Evolutionary conservation across 2,113 vertebrate genomes (phyloP).

Genomic region (Alectura lathami): DNA sequence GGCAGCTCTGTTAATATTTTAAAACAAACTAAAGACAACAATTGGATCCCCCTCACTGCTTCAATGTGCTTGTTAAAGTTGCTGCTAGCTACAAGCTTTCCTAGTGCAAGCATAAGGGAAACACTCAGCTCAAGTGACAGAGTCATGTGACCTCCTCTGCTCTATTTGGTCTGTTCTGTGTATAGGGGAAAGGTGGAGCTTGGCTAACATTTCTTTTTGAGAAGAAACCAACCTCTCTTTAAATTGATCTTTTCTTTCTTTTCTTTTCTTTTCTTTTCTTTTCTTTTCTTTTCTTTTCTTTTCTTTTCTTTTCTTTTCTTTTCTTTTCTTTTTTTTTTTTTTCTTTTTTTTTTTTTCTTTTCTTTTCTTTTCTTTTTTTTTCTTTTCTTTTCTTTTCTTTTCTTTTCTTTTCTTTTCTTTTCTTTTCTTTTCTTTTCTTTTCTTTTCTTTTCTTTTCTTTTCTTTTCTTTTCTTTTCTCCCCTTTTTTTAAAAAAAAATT

Average conservation of each 20-base stretch:
- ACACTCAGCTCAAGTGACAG: background rate
- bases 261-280: no score
- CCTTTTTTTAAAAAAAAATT: no score
- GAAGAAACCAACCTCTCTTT: constrained; percentile 28
- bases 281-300: no score
- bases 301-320: no score
- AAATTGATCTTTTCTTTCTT: constrained; percentile 49
- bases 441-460: no score
- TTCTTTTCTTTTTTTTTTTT: no score
- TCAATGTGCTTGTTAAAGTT: background rate
- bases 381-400: no score
- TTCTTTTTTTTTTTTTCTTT: no score
- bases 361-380: no score
- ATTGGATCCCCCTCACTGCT: background rate
- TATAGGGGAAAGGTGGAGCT: background rate
- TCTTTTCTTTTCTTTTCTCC: no score
- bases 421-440: no score
- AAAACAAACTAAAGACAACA: background rate
- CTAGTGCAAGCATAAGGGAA: background rate
- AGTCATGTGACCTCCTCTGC: background rate
- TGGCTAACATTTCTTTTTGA: constrained; percentile 10
- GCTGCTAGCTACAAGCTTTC: background rate
- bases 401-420: no score
- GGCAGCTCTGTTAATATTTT: background rate
- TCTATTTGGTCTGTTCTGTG: background rate